These are phyloP conservation scores for Lindbergichthys nudifrons DNA, from an alignment of 2,797 vertebrate species.

Conservation along the genomic window DNA sequence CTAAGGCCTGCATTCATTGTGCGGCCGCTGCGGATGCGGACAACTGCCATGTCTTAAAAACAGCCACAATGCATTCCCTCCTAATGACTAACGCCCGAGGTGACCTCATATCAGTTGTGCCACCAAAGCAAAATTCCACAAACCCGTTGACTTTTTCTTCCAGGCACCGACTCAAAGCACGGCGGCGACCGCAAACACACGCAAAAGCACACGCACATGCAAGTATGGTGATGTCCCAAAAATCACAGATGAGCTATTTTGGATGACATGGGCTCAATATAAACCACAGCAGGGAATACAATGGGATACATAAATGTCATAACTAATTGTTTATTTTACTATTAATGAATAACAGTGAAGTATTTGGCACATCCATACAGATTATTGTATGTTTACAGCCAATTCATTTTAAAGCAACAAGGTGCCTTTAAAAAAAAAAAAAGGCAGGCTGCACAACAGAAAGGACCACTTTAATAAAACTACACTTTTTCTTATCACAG, in stretches of 20 bases:
- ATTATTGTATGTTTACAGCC: background rate
- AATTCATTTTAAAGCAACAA: background rate
- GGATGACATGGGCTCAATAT: constrained; percentile 16
- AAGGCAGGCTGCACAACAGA: background rate
- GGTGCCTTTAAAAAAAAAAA: constrained; percentile 31
- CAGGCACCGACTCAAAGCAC: constrained; percentile 73
- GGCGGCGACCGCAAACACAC: constrained; percentile 55
- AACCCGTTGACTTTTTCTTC: constrained; percentile 81
- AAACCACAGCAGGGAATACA: constrained; percentile 20
- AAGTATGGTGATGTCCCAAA: constrained; percentile 55
- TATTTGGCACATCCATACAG: background rate
- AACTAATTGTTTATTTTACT: background rate
- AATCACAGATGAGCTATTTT: constrained; percentile 34
- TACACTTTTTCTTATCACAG: constrained; percentile 53
- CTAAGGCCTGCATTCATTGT: constrained; percentile 86
- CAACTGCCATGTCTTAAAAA: constrained; percentile 87
- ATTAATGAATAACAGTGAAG: background rate
- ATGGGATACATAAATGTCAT: constrained; percentile 2
- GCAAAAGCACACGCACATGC: background rate
- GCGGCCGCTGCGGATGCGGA: constrained; percentile 76
- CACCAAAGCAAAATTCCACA: constrained; percentile 86
- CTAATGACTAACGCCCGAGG: constrained; percentile 84
- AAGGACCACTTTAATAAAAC: constrained; percentile 35
- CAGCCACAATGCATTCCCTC: constrained; percentile 87
- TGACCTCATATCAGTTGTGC: constrained; percentile 87